phyloP scores from a whole-genome alignment of 1,140 invertebrate genomes.

The Laupala kohalensis region DNA sequence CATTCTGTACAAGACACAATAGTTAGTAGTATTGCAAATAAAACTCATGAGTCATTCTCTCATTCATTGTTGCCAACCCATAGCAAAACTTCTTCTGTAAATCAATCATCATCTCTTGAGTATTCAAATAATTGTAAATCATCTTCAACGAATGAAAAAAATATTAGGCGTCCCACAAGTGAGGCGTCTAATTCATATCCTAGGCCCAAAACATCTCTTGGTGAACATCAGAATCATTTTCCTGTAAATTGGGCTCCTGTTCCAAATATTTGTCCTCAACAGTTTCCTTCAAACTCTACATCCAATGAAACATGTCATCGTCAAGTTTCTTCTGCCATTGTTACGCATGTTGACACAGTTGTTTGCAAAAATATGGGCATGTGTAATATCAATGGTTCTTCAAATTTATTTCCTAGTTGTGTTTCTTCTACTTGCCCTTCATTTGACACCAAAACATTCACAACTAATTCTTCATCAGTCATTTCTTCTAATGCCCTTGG shows the following conservation, averaged over 20 bases:
- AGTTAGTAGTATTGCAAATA: no score
- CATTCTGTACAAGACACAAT: no score
- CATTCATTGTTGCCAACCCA: no score
- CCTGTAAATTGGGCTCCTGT: conserved; percentile 52
- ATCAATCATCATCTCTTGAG: no score
- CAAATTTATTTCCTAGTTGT: not conserved
- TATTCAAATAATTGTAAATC: no score
- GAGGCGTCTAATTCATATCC: no score
- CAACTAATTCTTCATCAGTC: not conserved
- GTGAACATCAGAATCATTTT: conserved; percentile 21
- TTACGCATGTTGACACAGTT: not conserved
- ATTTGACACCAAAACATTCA: not conserved
- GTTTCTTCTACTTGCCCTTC: not conserved
- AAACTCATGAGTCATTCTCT: no score
- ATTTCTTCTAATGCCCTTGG: not conserved
- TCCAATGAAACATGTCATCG: not conserved
- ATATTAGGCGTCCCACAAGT: no score
- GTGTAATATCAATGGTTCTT: not conserved
- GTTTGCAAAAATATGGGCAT: not conserved
- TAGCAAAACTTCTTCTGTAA: no score
- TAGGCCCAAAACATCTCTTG: no score
- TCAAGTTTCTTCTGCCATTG: not conserved
- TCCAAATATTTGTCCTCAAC: conserved; percentile 26
- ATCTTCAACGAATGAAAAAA: no score
- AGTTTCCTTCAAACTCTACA: not conserved